These are phyloP conservation scores for Conops quadrifasciatus DNA, from an alignment of 2,888 invertebrate genomes.

Conservation along the genomic window DNA sequence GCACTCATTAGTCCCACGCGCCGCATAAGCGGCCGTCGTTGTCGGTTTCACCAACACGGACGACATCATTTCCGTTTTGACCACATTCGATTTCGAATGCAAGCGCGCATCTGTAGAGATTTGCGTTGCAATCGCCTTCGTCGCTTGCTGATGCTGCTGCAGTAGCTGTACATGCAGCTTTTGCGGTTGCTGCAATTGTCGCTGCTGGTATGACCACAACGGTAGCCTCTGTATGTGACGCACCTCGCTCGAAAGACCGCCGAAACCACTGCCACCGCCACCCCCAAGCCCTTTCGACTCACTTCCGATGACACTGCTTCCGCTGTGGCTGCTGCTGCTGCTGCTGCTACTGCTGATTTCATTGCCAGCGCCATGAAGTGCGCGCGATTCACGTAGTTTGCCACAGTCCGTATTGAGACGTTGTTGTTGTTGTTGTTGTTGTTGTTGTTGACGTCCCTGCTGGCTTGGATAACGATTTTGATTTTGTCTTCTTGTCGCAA, in stretches of 20 bases:
- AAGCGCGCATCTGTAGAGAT: slow-evolving; percentile 21
- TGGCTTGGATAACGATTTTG: slow-evolving; percentile 42
- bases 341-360: slow-evolving; percentile 20
- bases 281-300: slow-evolving; percentile 24
- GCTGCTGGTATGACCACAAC: slow-evolving; percentile 48
- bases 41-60: slow-evolving; percentile 29
- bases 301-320: slow-evolving; percentile 30
- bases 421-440: slow-evolving; percentile 41
- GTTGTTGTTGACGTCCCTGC: slow-evolving; percentile 42
- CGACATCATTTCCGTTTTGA: slow-evolving; percentile 40
- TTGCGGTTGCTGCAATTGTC: slow-evolving; percentile 49
- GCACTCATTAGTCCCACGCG: slow-evolving; percentile 30
- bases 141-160: slow-evolving; percentile 47
- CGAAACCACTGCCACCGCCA: slow-evolving; percentile 28
- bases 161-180: slow-evolving; percentile 49
- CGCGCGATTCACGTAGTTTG: slow-evolving; percentile 34
- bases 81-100: slow-evolving; percentile 44
- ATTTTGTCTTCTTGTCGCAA: slow-evolving; percentile 39
- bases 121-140: slow-evolving; percentile 46
- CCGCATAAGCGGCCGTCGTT: slow-evolving; percentile 28
- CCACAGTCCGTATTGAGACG: slow-evolving; percentile 47
- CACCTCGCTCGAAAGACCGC: slow-evolving; percentile 47
- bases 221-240: slow-evolving; percentile 48
- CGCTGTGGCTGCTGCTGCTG: slow-evolving; percentile 8
- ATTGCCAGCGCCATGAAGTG: slow-evolving; percentile 29